Conservation (phyloP, 2,113 vertebrate genomes). For the Collichthys lucidus region DNA sequence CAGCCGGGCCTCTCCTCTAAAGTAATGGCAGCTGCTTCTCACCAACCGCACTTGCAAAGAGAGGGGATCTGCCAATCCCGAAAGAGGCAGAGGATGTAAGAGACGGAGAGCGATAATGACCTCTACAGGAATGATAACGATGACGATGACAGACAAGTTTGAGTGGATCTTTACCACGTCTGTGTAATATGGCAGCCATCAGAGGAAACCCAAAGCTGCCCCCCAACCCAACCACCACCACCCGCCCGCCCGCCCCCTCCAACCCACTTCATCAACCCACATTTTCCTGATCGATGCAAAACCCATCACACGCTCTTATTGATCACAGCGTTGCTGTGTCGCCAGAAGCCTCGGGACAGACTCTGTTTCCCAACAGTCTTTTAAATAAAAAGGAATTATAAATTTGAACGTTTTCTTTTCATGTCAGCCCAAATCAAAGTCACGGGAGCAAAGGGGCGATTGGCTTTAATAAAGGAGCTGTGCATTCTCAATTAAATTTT, state of each 20-base stretch:
- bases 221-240: no score
- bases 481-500: constrained; percentile 68
- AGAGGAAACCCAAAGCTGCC: constrained; percentile 48
- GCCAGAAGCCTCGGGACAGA: constrained; percentile 76
- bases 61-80: constrained; percentile 17
- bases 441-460: constrained; percentile 61
- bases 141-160: constrained; percentile 53
- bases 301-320: constrained; percentile 82
- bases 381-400: constrained; percentile 70
- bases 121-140: constrained; percentile 50
- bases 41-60: constrained; percentile 14
- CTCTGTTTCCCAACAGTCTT: constrained; percentile 67
- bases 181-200: constrained; percentile 44
- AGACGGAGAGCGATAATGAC: constrained; percentile 55
- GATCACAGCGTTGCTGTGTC: constrained; percentile 77
- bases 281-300: constrained; percentile 82
- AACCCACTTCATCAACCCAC: constrained; percentile 82
- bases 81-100: constrained; percentile 23
- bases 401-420: constrained; percentile 72
- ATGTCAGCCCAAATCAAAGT: constrained; percentile 80
- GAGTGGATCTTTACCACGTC: constrained; percentile 53
- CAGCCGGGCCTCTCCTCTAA: constrained; percentile 50
- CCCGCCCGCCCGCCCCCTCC: constrained; percentile 14
- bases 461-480: constrained; percentile 69
- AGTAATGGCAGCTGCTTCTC: constrained; percentile 68